Conservation (phyloP, 2,113 vertebrate species). For the Saguinus imperator region DNA sequence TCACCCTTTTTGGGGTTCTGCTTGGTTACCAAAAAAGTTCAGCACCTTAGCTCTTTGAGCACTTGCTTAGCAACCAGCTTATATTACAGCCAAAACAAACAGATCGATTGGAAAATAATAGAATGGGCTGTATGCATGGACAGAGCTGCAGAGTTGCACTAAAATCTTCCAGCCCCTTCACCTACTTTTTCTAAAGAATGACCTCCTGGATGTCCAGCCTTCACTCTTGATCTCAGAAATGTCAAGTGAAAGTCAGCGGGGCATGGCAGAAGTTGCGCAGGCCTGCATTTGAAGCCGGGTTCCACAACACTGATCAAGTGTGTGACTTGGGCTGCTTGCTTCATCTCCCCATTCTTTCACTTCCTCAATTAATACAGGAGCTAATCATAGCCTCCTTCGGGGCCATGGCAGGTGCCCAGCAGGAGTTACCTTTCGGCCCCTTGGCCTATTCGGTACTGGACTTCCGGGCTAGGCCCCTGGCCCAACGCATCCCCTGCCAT, state of each 20-base stretch:
- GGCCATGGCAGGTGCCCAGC: fast-evolving
- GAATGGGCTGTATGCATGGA: background rate
- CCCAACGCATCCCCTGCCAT: background rate
- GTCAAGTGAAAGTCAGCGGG: fast-evolving
- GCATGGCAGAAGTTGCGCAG: background rate
- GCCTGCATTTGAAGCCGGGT: background rate
- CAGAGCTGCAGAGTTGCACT: background rate
- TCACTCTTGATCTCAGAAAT: background rate
- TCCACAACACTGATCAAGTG: fast-evolving
- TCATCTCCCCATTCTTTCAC: background rate
- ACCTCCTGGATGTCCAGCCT: background rate
- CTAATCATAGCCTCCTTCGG: background rate
- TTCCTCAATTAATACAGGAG: background rate
- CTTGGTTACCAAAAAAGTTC: background rate
- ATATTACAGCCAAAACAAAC: conserved; percentile 22
- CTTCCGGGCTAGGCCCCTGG: background rate
- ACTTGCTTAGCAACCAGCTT: conserved; percentile 58
- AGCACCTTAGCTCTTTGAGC: background rate
- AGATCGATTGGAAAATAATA: conserved; percentile 15
- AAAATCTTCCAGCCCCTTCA: background rate
- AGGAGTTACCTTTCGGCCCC: background rate
- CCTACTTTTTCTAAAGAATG: background rate
- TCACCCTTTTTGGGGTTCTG: background rate
- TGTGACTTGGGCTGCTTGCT: background rate
- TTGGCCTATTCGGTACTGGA: no score